Conservation (phyloP, 1,140 invertebrate genomes). For the Drosophila trapezifrons region DNA sequence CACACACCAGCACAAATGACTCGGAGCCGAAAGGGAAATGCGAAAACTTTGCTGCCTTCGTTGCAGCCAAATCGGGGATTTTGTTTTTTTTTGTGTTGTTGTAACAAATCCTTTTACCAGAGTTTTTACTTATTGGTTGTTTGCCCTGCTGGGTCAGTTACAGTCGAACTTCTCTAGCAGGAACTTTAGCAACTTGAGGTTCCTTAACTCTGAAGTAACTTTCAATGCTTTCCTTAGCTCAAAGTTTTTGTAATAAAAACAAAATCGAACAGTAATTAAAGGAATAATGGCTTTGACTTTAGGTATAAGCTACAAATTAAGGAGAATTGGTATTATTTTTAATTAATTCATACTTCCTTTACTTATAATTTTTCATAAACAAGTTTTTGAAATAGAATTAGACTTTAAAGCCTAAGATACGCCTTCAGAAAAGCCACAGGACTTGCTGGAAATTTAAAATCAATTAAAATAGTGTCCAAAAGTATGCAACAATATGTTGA, state of each 20-base stretch:
- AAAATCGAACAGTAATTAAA: background rate
- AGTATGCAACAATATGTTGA: no score
- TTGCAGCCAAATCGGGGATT: constrained; percentile 5
- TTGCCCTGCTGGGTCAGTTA: constrained; percentile 32
- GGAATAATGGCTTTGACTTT: no score
- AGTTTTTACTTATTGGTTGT: constrained; percentile 29
- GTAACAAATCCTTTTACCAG: constrained; percentile 31
- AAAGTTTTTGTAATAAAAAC: background rate
- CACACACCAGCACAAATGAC: background rate
- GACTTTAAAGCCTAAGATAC: background rate
- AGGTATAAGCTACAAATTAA: background rate
- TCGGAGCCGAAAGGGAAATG: background rate
- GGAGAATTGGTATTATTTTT: background rate
- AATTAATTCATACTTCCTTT: no score
- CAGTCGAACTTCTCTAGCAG: constrained; percentile 8
- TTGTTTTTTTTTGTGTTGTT: constrained; percentile 14
- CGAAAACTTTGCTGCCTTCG: constrained; percentile 24
- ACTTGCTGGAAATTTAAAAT: no score
- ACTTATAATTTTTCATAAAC: background rate
- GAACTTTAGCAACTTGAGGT: background rate
- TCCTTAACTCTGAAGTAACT: background rate
- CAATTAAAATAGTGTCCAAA: no score
- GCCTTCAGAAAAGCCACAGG: background rate
- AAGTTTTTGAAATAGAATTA: background rate
- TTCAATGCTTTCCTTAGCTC: background rate